Percentiles rank a stretch among this genome's conserved stretches.
phyloP scores from a whole-genome alignment of 2,888 invertebrate species.

The Lepidochrysops patricia region DNA sequence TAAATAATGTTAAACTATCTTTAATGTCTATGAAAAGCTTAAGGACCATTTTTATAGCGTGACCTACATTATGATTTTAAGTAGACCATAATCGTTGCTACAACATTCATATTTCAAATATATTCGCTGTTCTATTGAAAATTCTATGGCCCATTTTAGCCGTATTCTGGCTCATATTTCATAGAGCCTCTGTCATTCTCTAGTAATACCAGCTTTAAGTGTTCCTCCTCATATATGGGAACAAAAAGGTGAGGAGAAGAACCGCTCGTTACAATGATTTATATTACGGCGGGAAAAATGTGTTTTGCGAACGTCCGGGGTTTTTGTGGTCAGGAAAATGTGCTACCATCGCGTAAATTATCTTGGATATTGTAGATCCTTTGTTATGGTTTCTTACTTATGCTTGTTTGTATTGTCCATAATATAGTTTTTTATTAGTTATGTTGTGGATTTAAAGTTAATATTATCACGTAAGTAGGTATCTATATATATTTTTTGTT shows the following conservation, averaged over 20 bases:
- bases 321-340: conserved; percentile 40
- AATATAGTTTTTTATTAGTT: background rate
- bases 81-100: background rate
- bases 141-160: background rate
- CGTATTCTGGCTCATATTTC: background rate
- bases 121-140: background rate
- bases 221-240: conserved; percentile 25
- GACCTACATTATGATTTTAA: background rate
- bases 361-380: conserved; percentile 14
- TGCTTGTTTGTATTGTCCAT: background rate
- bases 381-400: conserved; percentile 1
- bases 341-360: conserved; percentile 21
- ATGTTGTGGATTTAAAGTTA: too few relatives aligned
- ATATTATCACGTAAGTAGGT: too few relatives aligned
- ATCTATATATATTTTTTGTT: too few relatives aligned
- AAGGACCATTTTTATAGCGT: background rate
- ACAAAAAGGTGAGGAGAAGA: conserved; percentile 50
- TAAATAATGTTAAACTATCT: too few relatives aligned
- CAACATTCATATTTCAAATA: background rate
- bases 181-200: background rate
- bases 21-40: too few relatives aligned
- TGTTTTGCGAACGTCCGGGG: conserved; percentile 33
- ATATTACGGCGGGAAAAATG: conserved; percentile 48
- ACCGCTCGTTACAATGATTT: conserved; percentile 63
- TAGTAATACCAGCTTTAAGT: background rate